Evolutionary conservation across 2,797 vertebrate species (phyloP).

Genomic region (Sebastolobus altivelis): DNA sequence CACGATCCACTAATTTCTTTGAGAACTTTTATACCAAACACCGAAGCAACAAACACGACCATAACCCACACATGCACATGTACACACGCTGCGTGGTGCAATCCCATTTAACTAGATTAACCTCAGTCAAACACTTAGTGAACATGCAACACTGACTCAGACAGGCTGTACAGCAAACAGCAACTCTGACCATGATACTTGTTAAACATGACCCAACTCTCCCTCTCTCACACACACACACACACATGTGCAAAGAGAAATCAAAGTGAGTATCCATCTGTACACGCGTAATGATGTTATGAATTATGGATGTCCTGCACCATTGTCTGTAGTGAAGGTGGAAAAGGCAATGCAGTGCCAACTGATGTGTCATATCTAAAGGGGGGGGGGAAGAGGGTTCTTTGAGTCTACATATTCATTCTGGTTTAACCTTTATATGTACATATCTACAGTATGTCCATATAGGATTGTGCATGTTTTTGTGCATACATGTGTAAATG

Average conservation of each 20-base stretch:
- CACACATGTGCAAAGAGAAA: conserved; percentile 28
- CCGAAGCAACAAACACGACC: conserved; percentile 10
- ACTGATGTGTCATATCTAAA: conserved; percentile 46
- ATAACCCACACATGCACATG: neutral
- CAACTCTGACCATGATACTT: conserved; percentile 36
- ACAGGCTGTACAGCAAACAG: conserved; percentile 31
- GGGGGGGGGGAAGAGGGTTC: neutral
- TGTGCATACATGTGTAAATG: neutral
- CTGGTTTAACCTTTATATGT: neutral
- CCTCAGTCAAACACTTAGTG: conserved; percentile 32
- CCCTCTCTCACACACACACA: neutral
- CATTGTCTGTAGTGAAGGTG: conserved; percentile 65
- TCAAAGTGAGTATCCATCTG: conserved; percentile 55
- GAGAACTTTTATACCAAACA: conserved; percentile 16
- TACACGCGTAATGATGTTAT: conserved; percentile 69
- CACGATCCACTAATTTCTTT: conserved; percentile 4
- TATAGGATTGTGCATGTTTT: neutral
- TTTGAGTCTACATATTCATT: neutral
- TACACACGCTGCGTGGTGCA: neutral
- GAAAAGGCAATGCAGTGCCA: conserved; percentile 53
- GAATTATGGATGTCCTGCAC: conserved; percentile 79
- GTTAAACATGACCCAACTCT: conserved; percentile 44
- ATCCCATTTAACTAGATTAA: conserved; percentile 54
- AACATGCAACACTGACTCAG: conserved; percentile 51
- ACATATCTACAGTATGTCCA: neutral